Base-by-base conservation (phyloP, 2,113 vertebrate species). In the Coryphaenoides rupestris region DNA sequence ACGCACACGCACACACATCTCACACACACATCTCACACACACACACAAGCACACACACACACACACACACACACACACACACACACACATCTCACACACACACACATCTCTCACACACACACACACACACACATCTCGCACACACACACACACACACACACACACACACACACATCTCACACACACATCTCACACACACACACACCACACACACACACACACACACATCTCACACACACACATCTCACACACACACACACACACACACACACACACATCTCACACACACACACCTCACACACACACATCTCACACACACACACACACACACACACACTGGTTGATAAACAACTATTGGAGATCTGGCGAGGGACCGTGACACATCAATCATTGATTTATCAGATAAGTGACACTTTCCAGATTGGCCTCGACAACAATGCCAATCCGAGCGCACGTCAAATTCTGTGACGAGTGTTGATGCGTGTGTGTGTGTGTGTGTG, bases 361-460 rank as follows among this genome's bases (percentile, higher is more conserved):
- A 65, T n/a, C 65, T 58, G 55, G 69, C 62, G 61, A 62, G 61
- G 49, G 58, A 68, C 53, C 58, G 26, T 68, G 24, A 28, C 46
- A 55, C 61, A 72, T 72, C 62, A 64, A 45, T 75, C 65, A 68
- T 14, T 3, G 60, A 61, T 57, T 64, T 58, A 71, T 72, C 74
- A 71, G 63, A 67, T 60, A 68, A 63, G 62, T 62, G 57, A 50
- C 54, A 22, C 13, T 59, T 40, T 72, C 50, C 54, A 66, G 58
- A 72, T 66, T 52, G 55, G 69, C 69, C 66, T 69, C 63, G 69
- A 72, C 62, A 65, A n/a, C 22, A 76, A 62, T 57, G 67, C 70
- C 64, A 76, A 62, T 26, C 63, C 72, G 71, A 17, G 60, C 62
- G 47, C 26, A 9, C 28, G 56, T 56, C 60, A 55, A 22, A 23